Evolutionary conservation across 2,113 vertebrate genomes (phyloP), one percentile per base, ranked within the genome.

Genomic region (Psilopsiagon aymara): DNA sequence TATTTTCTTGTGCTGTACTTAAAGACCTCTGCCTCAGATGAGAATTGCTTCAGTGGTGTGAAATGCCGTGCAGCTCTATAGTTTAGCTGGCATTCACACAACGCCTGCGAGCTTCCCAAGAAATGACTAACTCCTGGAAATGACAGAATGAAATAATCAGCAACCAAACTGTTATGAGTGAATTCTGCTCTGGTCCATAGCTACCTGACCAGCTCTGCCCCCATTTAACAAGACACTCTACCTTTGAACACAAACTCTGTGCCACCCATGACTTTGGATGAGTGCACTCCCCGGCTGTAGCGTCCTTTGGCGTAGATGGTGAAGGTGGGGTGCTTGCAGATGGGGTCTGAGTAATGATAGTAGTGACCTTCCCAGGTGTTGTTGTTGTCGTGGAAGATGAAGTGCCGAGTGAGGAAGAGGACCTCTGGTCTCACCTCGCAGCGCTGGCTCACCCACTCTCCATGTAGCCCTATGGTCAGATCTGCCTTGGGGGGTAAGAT

Each of bases 291-390:
- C 1, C 98, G 98, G 97, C 99, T 99, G 97, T 99, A 99, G 86
- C 98, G 98, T 9, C 99, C 99, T 31, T 99, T 98, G 93, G 99
- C 99, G 0, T 99, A 99, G 97, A 99, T 99, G 97, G 98, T 99
- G 97, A 99, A 99, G 77, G 99, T 99, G 66, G 99, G 99, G 94
- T 99, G 99, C 89, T 99, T 99, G 96, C 99, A 99, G 96, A 99
- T 97, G 7, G 99, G 99, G 97, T 99, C 99, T 0, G 99, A 99
- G 97, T 99, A 99, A 97, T 99, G 99, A 97, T 99, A 99, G 97
- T 99, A 99, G 97, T 99, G 98, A 4, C 99, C 99, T 92, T 99
- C 99, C 99, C 99, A 99, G 53, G 99, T 99, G 97, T 99, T 98
- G 96, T 99, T 99, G 96, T 99, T 98, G 97, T 99, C 98, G 0